These are phyloP conservation scores for Strongylocentrotus purpuratus DNA, from an alignment of 35 echinoderm and acorn worm species.

Conservation along the genomic window DNA sequence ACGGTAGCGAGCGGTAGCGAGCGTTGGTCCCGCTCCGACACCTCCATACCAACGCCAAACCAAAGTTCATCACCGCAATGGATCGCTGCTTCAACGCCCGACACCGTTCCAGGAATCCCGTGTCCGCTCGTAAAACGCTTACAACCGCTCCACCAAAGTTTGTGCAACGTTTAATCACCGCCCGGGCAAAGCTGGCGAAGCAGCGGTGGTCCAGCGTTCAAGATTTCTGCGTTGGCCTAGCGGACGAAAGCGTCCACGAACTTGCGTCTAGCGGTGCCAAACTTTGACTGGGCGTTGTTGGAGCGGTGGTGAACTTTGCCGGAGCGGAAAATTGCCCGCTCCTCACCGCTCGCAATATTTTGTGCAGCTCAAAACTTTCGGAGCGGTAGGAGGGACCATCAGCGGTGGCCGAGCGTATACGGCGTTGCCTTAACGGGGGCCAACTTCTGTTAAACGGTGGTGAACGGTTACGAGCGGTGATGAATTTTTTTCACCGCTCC, in stretches of 20 bases:
- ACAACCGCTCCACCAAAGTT: constrained; percentile 47
- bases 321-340: constrained; percentile 44
- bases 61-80: constrained; percentile 41
- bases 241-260: constrained; percentile 38
- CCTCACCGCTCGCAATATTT: constrained; percentile 45
- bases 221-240: constrained; percentile 45
- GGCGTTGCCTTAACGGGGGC: constrained; percentile 39
- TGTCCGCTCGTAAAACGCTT: constrained; percentile 44
- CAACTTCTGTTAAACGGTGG: constrained; percentile 36
- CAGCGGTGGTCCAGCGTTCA: constrained; percentile 41
- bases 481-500: constrained; percentile 38
- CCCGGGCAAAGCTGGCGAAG: constrained; percentile 32
- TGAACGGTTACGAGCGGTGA: constrained; percentile 39
- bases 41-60: constrained; percentile 38
- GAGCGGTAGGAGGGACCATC: constrained; percentile 41
- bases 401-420: constrained; percentile 44
- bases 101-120: constrained; percentile 36
- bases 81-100: constrained; percentile 30
- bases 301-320: constrained; percentile 39
- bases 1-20: constrained; percentile 26
- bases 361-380: constrained; percentile 40
- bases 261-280: constrained; percentile 44
- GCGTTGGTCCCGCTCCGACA: constrained; percentile 38
- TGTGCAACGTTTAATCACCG: constrained; percentile 36
- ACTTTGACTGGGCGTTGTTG: constrained; percentile 40